A percentile compares a stretch with the other conserved stretches of the same genome.
These are phyloP conservation scores for Tipula confusa DNA, from an alignment of 2,888 invertebrate genomes.

Conservation along the genomic window DNA sequence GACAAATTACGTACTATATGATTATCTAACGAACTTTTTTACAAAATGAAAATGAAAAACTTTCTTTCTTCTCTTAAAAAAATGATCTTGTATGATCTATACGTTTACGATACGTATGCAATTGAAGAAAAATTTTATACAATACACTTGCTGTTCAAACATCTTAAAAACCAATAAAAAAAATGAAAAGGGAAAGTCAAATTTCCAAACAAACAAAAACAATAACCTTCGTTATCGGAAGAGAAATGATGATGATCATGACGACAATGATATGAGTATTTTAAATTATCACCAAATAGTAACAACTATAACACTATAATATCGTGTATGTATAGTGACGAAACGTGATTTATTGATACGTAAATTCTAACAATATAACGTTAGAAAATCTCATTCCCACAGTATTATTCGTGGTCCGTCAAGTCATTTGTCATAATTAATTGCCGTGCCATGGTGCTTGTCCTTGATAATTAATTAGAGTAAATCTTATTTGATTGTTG, in stretches of 20 bases:
- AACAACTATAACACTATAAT: neutral
- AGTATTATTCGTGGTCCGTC: neutral
- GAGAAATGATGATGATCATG: neutral
- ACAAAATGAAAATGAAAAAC: neutral
- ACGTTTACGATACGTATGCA: neutral
- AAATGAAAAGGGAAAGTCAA: neutral
- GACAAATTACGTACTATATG: neutral
- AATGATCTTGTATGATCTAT: neutral
- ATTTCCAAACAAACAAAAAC: neutral
- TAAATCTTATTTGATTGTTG: neutral
- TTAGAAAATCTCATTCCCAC: neutral
- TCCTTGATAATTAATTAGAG: neutral
- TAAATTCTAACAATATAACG: neutral
- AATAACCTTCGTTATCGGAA: no score
- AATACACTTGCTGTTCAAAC: neutral
- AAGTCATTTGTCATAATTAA: neutral
- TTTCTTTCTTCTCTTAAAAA: neutral
- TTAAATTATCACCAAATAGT: neutral
- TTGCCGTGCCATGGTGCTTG: neutral
- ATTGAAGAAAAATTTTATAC: neutral
- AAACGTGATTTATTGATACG: neutral
- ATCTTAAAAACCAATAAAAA: neutral
- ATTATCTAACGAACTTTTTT: neutral
- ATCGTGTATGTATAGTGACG: neutral
- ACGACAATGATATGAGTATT: neutral